These are phyloP conservation scores for Cliona cf. orientalis DNA, from an alignment of 37 sponge, comb jelly and placozoan genomes.

Conservation along the genomic window DNA sequence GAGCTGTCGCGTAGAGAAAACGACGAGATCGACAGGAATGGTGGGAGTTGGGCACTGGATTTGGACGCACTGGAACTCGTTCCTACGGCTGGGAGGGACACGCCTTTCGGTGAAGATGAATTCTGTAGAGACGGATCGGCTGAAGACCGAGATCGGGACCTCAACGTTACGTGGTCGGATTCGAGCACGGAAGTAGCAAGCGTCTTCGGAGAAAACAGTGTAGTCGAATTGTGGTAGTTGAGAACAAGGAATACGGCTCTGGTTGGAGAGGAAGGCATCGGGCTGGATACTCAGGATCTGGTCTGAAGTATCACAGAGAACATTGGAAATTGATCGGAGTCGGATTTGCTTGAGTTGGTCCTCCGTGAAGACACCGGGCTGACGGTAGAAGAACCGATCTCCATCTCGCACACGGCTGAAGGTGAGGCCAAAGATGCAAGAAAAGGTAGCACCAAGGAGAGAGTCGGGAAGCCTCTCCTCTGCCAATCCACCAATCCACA, in stretches of 20 bases:
- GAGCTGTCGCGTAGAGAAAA: neutral
- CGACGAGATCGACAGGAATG: conserved; percentile 11
- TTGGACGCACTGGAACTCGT: conserved; percentile 1
- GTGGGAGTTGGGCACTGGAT: conserved; percentile 11
- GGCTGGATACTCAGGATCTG: conserved; percentile 56
- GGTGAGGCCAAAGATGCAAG: conserved; percentile 89
- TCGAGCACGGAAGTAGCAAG: conserved; percentile 11
- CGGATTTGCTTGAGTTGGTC: conserved; percentile 56
- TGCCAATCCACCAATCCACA: conserved; percentile 83
- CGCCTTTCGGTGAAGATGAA: neutral
- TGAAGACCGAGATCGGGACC: neutral
- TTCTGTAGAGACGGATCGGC: neutral
- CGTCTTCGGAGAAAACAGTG: conserved; percentile 26
- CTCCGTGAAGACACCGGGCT: conserved; percentile 69
- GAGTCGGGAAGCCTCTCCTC: conserved; percentile 65
- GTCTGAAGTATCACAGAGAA: conserved; percentile 89
- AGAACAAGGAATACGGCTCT: conserved; percentile 34
- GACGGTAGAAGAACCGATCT: conserved; percentile 86
- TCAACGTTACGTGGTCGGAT: neutral
- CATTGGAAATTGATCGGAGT: conserved; percentile 52
- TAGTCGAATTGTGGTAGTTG: conserved; percentile 37
- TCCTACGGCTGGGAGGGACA: neutral
- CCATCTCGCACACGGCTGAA: conserved; percentile 78
- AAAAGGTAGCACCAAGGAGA: conserved; percentile 87
- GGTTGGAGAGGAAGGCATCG: conserved; percentile 63